Evolutionary conservation across 2,888 invertebrate species (phyloP), one percentile per base, ranked within the genome.

Genomic region (Bimastos eiseni): DNA sequence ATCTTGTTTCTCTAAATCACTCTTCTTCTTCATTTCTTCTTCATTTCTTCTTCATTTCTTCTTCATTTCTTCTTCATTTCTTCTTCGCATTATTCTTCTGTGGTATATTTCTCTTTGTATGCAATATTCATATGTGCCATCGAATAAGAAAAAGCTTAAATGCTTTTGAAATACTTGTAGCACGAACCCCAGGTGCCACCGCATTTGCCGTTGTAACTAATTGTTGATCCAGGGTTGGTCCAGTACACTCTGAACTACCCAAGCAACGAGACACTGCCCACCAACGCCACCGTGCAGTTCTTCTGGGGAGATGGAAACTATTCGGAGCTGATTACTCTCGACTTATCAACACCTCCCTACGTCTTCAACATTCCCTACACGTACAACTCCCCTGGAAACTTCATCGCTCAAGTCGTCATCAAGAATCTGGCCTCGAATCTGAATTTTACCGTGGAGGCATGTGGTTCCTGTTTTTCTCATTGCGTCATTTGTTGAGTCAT

Each of bases 381-480:
- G 0, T 94, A 93, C 89, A 70, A 91, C 0, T 44, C 17, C 1
- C 92, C 92, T 89, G 94, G 93, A 8, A 91, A 93, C 70, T 93
- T 93, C 90, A 70, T 89, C 2, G 92, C 93, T 1, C 92, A 90
- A 2, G 84, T 94, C n/a, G 92, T 91, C 15, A 92, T 94, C 38
- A 91, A 88, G 37, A 94, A 94, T 89, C 92, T 92, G 38, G 94
- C 94, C 15, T 93, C 94, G 0, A 90, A 92, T 11, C 91, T 92
- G 8, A 92, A 83, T 0, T 91, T 92, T 34, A 90, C 88, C 15
- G 89, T 93, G 21, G 38, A 90, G 90, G 93, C 93, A 92, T 90
- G 92, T 91, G 30, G 17, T 70, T 70, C n/a, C 8, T 70, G 49
- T 24, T 49, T 49, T n/a, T n/a, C n/a, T n/a, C n/a, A n/a, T n/a